Conservation (phyloP, 2,888 invertebrate genomes). For the Drosophila rellima region DNA sequence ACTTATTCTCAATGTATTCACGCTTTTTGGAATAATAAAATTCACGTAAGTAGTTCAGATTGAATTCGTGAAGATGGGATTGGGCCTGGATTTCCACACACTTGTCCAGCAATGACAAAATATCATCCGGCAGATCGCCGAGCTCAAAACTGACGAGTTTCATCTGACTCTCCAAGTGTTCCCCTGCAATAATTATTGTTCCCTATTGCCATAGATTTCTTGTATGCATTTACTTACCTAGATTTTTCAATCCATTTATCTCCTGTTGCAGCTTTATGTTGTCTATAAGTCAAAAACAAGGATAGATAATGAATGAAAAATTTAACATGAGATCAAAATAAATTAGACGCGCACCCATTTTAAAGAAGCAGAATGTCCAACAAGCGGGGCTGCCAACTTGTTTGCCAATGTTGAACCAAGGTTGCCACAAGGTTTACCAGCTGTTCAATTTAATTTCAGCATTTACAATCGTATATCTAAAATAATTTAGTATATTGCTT, state of each 20-base stretch:
- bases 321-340: not conserved
- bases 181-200: conserved; percentile 51
- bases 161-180: conserved; percentile 79
- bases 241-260: conserved; percentile 56
- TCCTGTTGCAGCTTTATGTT: conserved; percentile 68
- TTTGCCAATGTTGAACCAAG: no score
- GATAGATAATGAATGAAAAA: not conserved
- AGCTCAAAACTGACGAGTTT: conserved; percentile 77
- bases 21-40: conserved; percentile 73
- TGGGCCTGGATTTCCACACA: conserved; percentile 72
- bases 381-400: conserved; percentile 22
- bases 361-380: not conserved
- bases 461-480: no score
- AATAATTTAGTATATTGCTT: no score
- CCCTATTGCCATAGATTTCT: not conserved
- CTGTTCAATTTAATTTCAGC: no score
- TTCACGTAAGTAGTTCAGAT: conserved; percentile 71
- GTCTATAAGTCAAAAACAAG: conserved; percentile 46
- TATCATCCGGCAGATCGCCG: conserved; percentile 79
- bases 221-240: conserved; percentile 45
- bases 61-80: conserved; percentile 73
- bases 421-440: no score
- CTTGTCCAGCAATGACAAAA: conserved; percentile 70
- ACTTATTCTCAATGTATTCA: conserved; percentile 70
- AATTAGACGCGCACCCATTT: conserved; percentile 54